A percentile compares a stretch with the other conserved stretches of the same genome.
These are phyloP conservation scores for Gymnoscopelus microlampas DNA, from an alignment of 2,797 vertebrate species.

Conservation along the genomic window DNA sequence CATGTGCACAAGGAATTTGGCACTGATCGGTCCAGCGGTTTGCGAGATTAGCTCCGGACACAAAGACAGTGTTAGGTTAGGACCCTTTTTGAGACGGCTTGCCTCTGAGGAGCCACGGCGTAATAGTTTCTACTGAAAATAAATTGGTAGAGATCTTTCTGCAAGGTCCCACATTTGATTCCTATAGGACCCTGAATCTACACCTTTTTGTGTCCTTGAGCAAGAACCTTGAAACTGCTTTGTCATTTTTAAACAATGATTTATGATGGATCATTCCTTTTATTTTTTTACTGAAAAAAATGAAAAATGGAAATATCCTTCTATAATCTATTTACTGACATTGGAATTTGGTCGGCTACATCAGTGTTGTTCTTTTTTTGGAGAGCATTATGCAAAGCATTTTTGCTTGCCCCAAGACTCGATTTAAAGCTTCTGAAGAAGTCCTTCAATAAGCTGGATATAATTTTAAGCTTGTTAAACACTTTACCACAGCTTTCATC, in stretches of 20 bases:
- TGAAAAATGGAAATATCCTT: conserved; percentile 16
- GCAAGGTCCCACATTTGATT: too few relatives aligned
- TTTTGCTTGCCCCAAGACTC: conserved; percentile 34
- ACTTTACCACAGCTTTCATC: conserved; percentile 51
- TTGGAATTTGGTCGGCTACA: conserved; percentile 11
- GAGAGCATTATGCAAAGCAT: conserved; percentile 31
- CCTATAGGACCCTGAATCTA: too few relatives aligned
- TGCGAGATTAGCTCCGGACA: too few relatives aligned
- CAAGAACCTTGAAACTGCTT: neutral
- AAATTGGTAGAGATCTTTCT: too few relatives aligned
- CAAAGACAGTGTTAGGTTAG: too few relatives aligned
- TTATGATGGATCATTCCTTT: conserved; percentile 7
- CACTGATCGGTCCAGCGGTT: too few relatives aligned
- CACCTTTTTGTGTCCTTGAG: too few relatives aligned
- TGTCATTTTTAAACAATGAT: neutral
- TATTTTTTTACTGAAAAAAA: neutral
- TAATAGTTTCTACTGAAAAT: too few relatives aligned
- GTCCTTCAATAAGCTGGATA: conserved; percentile 40
- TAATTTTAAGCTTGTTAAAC: conserved; percentile 61
- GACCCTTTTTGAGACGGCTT: too few relatives aligned
- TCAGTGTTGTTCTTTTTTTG: conserved; percentile 6
- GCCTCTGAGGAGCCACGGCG: too few relatives aligned
- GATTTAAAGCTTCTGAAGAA: conserved; percentile 45
- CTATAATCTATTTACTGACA: neutral
- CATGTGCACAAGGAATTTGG: too few relatives aligned